Conservation (phyloP, 2,797 vertebrate species). For the Sebastes goodei region DNA sequence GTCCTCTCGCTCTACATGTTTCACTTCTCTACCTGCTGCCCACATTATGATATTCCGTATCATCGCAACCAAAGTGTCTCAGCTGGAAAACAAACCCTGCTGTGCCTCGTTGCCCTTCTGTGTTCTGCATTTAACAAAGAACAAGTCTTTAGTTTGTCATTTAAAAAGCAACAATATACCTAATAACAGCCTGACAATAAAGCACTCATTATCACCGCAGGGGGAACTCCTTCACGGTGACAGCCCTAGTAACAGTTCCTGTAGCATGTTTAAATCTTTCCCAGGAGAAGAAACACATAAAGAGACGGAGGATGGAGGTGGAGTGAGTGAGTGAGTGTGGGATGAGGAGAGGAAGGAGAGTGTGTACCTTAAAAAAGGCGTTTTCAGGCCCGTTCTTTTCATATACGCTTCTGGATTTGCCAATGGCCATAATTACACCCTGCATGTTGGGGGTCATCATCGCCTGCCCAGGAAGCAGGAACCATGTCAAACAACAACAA, state of each 20-base stretch:
- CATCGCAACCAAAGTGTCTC: too few species aligned
- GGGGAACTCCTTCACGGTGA: too few species aligned
- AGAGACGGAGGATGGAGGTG: constrained; percentile 3
- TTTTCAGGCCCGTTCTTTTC: constrained; percentile 98
- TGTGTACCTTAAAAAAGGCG: constrained; percentile 99
- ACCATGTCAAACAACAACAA: constrained; percentile 77
- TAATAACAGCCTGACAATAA: too few species aligned
- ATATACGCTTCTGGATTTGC: constrained; percentile 96
- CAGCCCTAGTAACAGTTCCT: neutral
- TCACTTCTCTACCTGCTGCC: too few species aligned
- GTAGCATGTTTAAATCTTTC: neutral
- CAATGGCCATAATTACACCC: constrained; percentile 99
- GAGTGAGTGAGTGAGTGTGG: constrained; percentile 11
- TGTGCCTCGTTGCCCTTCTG: too few species aligned
- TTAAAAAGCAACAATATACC: too few species aligned
- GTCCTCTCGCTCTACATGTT: too few species aligned
- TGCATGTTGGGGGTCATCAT: constrained; percentile 99
- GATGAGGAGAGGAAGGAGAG: constrained; percentile 34
- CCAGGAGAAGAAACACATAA: neutral
- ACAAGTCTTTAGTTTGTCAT: too few species aligned
- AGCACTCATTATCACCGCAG: neutral
- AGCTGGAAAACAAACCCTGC: too few species aligned
- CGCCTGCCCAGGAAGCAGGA: constrained; percentile 89
- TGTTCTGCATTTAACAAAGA: too few species aligned
- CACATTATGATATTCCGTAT: too few species aligned